phyloP scores from a whole-genome alignment of 2,113 vertebrate species.

The Ranitomeya variabilis region DNA sequence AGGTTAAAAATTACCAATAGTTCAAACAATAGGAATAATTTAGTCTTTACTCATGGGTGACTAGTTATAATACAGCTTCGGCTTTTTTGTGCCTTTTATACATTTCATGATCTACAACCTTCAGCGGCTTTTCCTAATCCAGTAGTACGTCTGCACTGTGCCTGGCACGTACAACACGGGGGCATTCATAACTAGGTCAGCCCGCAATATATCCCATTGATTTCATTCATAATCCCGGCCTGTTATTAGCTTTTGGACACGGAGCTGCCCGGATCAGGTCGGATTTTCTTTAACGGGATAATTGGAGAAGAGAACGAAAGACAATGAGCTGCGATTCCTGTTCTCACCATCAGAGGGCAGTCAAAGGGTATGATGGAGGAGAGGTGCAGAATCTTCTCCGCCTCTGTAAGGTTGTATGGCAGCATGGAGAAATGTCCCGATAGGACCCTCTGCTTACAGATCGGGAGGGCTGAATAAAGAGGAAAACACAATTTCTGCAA shows the following conservation, averaged over 20 bases:
- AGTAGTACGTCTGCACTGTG: not conserved
- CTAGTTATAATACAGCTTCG: not conserved
- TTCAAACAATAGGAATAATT: not conserved
- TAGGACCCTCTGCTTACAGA: conserved; percentile 89
- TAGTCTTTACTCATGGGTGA: not conserved
- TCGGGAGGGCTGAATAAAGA: conserved; percentile 74
- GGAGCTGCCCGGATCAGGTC: not conserved
- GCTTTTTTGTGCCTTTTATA: not conserved
- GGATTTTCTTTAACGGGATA: not conserved
- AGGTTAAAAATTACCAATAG: not conserved
- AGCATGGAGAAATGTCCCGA: conserved; percentile 86
- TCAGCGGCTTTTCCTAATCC: not conserved
- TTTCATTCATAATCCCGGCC: not conserved
- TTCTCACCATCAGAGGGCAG: conserved; percentile 80
- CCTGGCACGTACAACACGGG: not conserved
- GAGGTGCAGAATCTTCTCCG: conserved; percentile 86
- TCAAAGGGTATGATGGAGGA: conserved; percentile 90
- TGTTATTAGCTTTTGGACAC: not conserved
- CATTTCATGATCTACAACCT: not conserved
- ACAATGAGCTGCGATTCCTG: not conserved
- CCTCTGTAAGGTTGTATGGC: conserved; percentile 79
- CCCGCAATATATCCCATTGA: not conserved
- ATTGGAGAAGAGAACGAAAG: not conserved
- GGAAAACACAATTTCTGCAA: not conserved
- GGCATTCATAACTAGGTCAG: not conserved